Evolutionary conservation across 1,140 invertebrate genomes (phyloP).

Genomic region (Ips nitidus): DNA sequence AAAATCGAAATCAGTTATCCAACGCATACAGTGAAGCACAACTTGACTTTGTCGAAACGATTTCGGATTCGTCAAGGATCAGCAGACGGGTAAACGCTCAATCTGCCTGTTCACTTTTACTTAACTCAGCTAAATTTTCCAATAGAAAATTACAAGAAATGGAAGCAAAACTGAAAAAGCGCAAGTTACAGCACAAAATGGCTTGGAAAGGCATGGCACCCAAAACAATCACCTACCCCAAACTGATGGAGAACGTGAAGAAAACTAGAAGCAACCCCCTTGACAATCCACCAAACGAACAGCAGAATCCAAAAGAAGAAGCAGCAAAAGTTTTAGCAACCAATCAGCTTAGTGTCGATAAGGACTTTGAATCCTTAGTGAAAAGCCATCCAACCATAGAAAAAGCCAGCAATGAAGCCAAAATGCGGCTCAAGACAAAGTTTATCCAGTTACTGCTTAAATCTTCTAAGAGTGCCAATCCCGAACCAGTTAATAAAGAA

Average conservation of each 20-base stretch:
- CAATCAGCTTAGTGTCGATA: background rate
- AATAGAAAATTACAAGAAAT: no score
- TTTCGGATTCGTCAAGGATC: slow-evolving; percentile 19
- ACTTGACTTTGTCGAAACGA: slow-evolving; percentile 7
- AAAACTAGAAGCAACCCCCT: background rate
- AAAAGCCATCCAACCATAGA: slow-evolving; percentile 20
- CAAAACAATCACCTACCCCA: slow-evolving; percentile 14
- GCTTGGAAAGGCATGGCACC: background rate
- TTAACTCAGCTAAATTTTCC: no score
- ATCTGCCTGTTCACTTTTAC: no score
- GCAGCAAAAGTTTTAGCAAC: background rate
- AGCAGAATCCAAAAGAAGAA: background rate
- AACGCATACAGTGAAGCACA: slow-evolving; percentile 32
- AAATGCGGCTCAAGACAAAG: slow-evolving; percentile 30
- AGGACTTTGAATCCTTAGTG: slow-evolving; percentile 6
- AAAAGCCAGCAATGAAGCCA: slow-evolving; percentile 22
- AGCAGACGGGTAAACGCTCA: background rate
- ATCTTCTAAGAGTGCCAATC: slow-evolving; percentile 1
- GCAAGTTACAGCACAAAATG: no score
- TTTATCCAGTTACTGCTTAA: slow-evolving; percentile 25
- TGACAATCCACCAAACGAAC: background rate
- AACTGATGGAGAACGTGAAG: background rate
- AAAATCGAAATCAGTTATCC: slow-evolving; percentile 26
- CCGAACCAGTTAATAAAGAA: background rate
- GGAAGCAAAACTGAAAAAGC: no score